Base-by-base conservation (phyloP, 2,888 invertebrate genomes). In the Harpalus rubripes region DNA sequence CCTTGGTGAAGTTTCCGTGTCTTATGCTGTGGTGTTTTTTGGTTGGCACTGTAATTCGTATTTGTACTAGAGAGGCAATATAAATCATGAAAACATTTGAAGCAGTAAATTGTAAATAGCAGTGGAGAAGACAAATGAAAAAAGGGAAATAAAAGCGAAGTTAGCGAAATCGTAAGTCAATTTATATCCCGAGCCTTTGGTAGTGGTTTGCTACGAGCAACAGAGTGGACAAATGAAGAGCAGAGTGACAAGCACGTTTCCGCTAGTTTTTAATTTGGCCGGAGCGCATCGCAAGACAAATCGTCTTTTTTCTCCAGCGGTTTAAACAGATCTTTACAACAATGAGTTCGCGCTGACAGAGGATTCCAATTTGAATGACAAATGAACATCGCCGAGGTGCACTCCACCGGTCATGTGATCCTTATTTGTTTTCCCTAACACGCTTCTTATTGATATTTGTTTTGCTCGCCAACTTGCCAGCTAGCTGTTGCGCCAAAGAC, bases 251-350 rank as follows among this genome's bases (percentile, higher is more conserved):
- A 83, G 74, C 83, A 76, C 83, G 83, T 83, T 83, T 83, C 83
- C 59, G 72, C 59, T 83, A 78, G 84, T 84, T 78, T 84, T 84
- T 84, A 84, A 84, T 84, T 84, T 84, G 84, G 78, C 78, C 74
- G 26, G 32, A 74, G 74, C 59, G 16, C 68, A 65, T 68, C 72
- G 74, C 74, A 85, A 85, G 85, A 85, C 85, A 85, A 80, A 85
- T 85, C 85, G 80, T 72, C 80, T 85, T 85, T 85, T 85, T 85
- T 85, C 76, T 41, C 12, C 72, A 10, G 79, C 59, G 85, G 85
- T 85, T 85, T 85, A 80, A 85, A 85, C 80, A 79, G 85, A 79
- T 85, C 85, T 85, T 85, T 85, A 79, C 85, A 85, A 85, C 85
- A 85, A 85, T 85, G 85, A 85, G 80, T 85, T 85, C 68, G 85